Conservation (phyloP, 2,888 invertebrate genomes). For the Thymelicus acteon region DNA sequence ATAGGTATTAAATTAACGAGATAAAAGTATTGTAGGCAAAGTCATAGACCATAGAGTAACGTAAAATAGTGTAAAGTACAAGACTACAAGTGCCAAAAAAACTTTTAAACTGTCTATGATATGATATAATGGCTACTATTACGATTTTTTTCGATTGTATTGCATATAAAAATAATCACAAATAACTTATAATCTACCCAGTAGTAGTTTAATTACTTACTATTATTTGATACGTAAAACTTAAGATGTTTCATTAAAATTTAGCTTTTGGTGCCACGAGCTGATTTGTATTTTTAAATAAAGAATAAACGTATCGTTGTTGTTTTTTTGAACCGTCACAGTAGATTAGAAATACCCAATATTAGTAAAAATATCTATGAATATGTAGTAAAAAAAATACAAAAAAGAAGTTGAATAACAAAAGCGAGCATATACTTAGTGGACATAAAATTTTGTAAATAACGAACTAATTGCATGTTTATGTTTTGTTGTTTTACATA, state of each 20-base stretch:
- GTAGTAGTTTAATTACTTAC: conserved; percentile 1
- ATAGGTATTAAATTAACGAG: neutral
- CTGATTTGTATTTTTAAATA: conserved; percentile 33
- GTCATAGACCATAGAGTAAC: neutral
- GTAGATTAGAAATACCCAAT: conserved; percentile 28
- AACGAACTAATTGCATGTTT: conserved; percentile 19
- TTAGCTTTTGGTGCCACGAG: conserved; percentile 22
- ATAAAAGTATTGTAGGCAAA: neutral
- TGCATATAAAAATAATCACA: neutral
- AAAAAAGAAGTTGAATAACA: too few species aligned
- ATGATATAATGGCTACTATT: neutral
- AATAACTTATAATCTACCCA: conserved; percentile 1
- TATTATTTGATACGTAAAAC: conserved; percentile 4
- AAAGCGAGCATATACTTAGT: neutral
- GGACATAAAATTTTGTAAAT: neutral
- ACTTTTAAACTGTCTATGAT: neutral
- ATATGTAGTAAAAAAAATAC: too few species aligned
- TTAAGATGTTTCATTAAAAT: conserved; percentile 12
- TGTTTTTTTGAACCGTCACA: conserved; percentile 32
- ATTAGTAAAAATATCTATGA: neutral
- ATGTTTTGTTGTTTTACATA: conserved; percentile 7
- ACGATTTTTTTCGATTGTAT: neutral
- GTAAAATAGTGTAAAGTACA: neutral
- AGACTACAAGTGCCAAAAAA: conserved; percentile 5
- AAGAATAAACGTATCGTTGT: conserved; percentile 24